Evolutionary conservation across 30 jellyfish, hydroid and myxozoan genomes (phyloP).

Genomic region (Cassiopea andromeda): DNA sequence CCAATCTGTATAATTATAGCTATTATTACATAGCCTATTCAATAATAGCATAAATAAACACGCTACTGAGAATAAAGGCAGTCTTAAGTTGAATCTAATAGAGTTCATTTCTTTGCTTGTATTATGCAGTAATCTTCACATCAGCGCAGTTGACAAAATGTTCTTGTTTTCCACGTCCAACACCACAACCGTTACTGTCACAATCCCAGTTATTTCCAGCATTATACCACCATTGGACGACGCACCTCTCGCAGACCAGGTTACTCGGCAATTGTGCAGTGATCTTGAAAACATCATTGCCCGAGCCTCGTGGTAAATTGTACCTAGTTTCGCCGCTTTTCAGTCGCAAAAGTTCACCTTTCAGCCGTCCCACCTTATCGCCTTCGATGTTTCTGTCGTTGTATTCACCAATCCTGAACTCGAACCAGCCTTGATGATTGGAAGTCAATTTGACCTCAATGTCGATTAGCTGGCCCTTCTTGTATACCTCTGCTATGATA

Average conservation of each 20-base stretch:
- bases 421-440: conserved; percentile 85
- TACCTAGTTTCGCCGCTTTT: conserved; percentile 82
- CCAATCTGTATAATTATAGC: too few species aligned
- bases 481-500: conserved; percentile 69
- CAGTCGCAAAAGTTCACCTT: conserved; percentile 61
- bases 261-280: conserved; percentile 60
- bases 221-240: conserved; percentile 89
- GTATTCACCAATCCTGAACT: conserved; percentile 68
- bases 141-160: conserved; percentile 95
- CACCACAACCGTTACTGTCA: conserved; percentile 82
- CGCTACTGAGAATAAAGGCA: background rate
- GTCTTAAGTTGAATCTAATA: background rate
- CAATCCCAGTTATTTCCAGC: conserved; percentile 95
- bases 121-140: conserved; percentile 64
- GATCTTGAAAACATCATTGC: conserved; percentile 54
- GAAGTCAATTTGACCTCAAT: conserved; percentile 75
- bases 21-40: too few species aligned
- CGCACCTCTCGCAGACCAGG: conserved; percentile 81
- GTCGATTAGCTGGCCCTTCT: conserved; percentile 81
- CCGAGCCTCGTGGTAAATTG: conserved; percentile 72
- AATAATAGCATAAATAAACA: too few species aligned
- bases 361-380: conserved; percentile 60
- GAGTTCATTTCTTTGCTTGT: background rate
- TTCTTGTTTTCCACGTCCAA: conserved; percentile 89
- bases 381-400: conserved; percentile 41